Conservation (phyloP, 2,113 vertebrate genomes). For the Nerophis ophidion region DNA sequence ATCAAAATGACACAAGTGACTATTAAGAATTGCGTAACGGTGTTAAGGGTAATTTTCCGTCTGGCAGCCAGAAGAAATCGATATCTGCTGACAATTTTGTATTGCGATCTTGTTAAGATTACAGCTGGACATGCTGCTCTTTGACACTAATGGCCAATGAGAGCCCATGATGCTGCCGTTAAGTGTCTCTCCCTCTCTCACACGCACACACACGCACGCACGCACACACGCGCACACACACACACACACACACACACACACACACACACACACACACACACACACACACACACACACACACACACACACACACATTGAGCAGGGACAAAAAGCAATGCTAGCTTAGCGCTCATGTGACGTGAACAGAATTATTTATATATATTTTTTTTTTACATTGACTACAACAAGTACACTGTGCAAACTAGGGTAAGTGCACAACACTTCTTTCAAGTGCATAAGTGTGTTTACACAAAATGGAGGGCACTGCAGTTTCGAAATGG, state of each 20-base stretch:
- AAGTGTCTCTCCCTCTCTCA: conserved; percentile 32
- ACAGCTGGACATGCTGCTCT: conserved; percentile 41
- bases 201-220: conserved; percentile 31
- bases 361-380: no score
- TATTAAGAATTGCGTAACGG: conserved; percentile 8
- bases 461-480: no score
- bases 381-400: background rate
- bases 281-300: no score
- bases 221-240: conserved; percentile 37
- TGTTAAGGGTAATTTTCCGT: conserved; percentile 25
- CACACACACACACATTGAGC: no score
- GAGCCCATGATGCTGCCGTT: conserved; percentile 41
- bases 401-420: no score
- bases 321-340: conserved; percentile 26
- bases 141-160: conserved; percentile 52
- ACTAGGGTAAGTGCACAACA: no score
- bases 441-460: no score
- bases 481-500: no score
- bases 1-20: conserved; percentile 3
- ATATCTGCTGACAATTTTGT: conserved; percentile 22
- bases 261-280: no score
- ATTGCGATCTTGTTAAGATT: conserved; percentile 43
- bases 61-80: conserved; percentile 20
- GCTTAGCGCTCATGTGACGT: conserved; percentile 13
- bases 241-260: conserved; percentile 9